These are phyloP conservation scores for Dorcus hopei DNA, from an alignment of 2,888 invertebrate genomes.

Conservation along the genomic window DNA sequence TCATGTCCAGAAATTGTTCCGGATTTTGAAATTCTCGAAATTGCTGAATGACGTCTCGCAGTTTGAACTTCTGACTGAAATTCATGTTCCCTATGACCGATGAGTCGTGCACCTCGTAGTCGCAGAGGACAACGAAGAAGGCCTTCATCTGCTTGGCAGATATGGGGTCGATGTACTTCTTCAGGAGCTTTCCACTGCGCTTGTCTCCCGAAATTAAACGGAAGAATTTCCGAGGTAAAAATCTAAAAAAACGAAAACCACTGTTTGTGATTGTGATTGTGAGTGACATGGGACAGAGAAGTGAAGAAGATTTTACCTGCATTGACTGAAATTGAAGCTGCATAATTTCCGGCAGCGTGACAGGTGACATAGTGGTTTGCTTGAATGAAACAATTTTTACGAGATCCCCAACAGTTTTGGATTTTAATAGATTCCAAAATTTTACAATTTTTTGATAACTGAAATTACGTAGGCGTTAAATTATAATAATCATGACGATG, in stretches of 20 bases:
- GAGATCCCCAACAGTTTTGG: conserved; percentile 22
- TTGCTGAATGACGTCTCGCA: conserved; percentile 16
- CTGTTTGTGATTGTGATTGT: too few species aligned
- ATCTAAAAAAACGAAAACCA: conserved; percentile 9
- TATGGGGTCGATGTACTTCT: conserved; percentile 22
- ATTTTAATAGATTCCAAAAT: conserved; percentile 18
- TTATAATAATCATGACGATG: not conserved
- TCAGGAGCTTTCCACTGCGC: conserved; percentile 11
- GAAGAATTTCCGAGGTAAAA: conserved; percentile 22
- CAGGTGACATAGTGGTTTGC: conserved; percentile 18
- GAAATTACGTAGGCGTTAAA: not conserved
- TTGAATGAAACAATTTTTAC: conserved; percentile 16
- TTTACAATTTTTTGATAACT: conserved; percentile 22
- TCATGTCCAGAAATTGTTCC: conserved; percentile 7
- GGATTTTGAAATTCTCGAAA: conserved; percentile 15
- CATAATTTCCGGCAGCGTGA: conserved; percentile 18
- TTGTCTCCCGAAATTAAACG: conserved; percentile 19
- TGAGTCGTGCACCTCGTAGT: conserved; percentile 22
- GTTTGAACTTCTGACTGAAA: conserved; percentile 14
- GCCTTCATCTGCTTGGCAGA: conserved; percentile 20
- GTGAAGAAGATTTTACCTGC: conserved; percentile 13
- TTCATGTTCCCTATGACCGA: conserved; percentile 20
- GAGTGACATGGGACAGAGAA: not conserved
- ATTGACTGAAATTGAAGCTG: conserved; percentile 21
- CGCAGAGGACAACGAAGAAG: conserved; percentile 15